Conservation (phyloP, 1,140 invertebrate species). For the Zaprionus africanus region DNA sequence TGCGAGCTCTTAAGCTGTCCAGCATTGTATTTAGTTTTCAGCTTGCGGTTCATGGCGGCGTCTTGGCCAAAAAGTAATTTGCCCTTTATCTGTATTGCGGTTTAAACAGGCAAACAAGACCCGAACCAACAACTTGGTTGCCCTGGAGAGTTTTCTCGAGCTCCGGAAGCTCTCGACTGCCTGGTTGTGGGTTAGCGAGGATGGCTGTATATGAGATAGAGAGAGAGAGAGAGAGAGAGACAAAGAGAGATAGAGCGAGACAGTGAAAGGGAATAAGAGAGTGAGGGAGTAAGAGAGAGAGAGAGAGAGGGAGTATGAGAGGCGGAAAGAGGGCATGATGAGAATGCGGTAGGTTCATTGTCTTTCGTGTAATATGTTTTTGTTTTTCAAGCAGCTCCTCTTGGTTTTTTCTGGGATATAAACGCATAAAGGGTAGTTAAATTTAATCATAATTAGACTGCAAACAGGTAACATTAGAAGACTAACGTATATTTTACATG, state of each 20-base stretch:
- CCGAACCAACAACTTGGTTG: constrained; percentile 30
- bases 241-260: no score
- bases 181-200: no score
- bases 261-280: no score
- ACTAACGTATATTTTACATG: background rate
- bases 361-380: constrained; percentile 64
- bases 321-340: no score
- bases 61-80: constrained; percentile 82
- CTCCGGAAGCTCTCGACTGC: background rate
- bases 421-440: background rate
- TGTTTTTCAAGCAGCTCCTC: constrained; percentile 53
- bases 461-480: background rate
- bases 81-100: constrained; percentile 80
- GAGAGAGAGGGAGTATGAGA: no score
- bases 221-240: no score
- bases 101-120: constrained; percentile 67
- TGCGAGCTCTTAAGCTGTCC: constrained; percentile 26
- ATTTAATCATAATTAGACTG: background rate
- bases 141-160: constrained; percentile 22
- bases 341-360: constrained; percentile 12
- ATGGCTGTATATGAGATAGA: background rate
- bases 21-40: constrained; percentile 69
- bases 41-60: constrained; percentile 63
- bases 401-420: background rate
- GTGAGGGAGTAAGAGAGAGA: no score